Conservation (phyloP, 2,113 vertebrate species). For the Numenius arquata region DNA sequence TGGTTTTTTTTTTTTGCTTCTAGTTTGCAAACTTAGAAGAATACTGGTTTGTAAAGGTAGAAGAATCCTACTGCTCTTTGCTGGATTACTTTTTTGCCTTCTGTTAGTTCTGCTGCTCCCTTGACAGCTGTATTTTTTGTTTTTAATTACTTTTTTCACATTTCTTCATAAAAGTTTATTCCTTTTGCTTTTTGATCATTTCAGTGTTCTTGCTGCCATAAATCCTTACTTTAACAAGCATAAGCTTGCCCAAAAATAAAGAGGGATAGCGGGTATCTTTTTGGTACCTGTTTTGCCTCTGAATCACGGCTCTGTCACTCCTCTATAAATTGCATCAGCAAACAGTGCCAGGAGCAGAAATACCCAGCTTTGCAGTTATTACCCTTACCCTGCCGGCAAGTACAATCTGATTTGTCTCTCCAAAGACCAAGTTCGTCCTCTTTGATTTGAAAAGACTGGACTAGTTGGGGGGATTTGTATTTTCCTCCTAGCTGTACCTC, state of each 20-base stretch:
- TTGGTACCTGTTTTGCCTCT: not conserved
- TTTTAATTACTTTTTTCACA: not conserved
- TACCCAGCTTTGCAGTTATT: not conserved
- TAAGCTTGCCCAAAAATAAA: not conserved
- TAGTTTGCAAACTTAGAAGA: not conserved
- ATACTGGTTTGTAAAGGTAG: not conserved
- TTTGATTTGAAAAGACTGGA: not conserved
- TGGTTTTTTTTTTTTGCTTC: not conserved
- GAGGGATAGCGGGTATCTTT: not conserved
- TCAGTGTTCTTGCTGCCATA: not conserved
- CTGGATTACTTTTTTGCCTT: not conserved
- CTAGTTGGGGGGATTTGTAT: not conserved
- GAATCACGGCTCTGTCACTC: not conserved
- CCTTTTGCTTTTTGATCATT: not conserved
- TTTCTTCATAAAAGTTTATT: not conserved
- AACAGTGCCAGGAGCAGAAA: not conserved
- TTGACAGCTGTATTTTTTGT: not conserved
- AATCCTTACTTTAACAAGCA: not conserved
- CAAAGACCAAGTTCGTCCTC: not conserved
- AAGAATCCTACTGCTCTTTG: not conserved
- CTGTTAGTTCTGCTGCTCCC: not conserved
- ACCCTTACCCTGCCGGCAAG: not conserved
- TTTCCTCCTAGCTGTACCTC: not conserved
- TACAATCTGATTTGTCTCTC: not conserved
- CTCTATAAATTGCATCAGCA: not conserved